phyloP scores from a whole-genome alignment of 1,140 invertebrate species.

The Pteromalus puparum region DNA sequence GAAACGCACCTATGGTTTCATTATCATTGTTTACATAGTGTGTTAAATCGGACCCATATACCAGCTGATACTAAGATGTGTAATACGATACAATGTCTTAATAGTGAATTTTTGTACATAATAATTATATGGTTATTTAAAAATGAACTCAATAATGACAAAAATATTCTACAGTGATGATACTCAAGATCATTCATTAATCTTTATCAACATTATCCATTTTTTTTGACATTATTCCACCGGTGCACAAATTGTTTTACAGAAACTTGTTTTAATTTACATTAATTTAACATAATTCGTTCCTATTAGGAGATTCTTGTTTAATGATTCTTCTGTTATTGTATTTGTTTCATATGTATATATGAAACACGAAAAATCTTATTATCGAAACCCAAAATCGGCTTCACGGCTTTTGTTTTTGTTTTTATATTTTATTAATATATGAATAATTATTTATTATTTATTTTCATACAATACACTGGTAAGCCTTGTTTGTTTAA shows the following conservation, averaged over 20 bases:
- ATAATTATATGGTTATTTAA: conserved; percentile 10
- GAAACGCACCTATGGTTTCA: conserved; percentile 55
- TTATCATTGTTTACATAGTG: conserved; percentile 60
- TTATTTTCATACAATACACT: conserved; percentile 27
- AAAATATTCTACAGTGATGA: conserved; percentile 24
- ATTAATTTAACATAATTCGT: not conserved
- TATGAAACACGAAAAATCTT: not conserved
- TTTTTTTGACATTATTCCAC: conserved; percentile 29
- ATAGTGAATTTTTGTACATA: conserved; percentile 24
- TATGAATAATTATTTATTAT: conserved; percentile 31
- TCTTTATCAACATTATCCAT: not conserved
- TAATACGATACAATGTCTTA: conserved; percentile 23
- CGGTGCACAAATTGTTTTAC: not conserved
- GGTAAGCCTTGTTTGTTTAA: conserved; percentile 56
- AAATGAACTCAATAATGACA: conserved; percentile 22
- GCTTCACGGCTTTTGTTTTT: conserved; percentile 28
- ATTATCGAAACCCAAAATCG: not conserved
- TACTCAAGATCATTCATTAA: not conserved
- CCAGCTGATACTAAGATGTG: conserved; percentile 66
- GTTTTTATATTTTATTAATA: conserved; percentile 28
- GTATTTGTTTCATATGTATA: not conserved
- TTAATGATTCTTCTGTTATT: not conserved
- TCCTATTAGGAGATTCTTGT: not conserved
- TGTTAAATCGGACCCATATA: conserved; percentile 72
- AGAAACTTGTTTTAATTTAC: not conserved